These are phyloP conservation scores for Anarrhichthys ocellatus DNA, from an alignment of 2,113 vertebrate genomes.

Conservation along the genomic window DNA sequence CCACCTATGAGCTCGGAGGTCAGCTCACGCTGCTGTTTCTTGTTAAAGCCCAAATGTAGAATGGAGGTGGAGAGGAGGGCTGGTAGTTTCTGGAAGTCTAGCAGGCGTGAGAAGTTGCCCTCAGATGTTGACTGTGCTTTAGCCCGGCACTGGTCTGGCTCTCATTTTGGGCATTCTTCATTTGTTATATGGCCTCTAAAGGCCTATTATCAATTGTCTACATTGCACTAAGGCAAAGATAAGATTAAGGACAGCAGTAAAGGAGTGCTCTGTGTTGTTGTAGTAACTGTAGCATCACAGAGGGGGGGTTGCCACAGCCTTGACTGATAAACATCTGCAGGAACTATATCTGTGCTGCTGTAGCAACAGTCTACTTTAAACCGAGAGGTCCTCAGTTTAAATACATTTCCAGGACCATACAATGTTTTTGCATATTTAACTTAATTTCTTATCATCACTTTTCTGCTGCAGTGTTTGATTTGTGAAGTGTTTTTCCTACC, in stretches of 20 bases:
- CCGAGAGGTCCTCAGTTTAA: background rate
- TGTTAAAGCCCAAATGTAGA: conserved; percentile 59
- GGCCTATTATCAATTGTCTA: conserved; percentile 20
- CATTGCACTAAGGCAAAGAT: conserved; percentile 31
- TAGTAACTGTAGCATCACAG: conserved; percentile 2
- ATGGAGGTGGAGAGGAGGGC: conserved; percentile 6
- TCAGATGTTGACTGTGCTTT: conserved; percentile 28
- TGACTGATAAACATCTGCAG: conserved; percentile 12
- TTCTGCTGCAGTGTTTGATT: background rate
- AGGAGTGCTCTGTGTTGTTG: conserved; percentile 26
- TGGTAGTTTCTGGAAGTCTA: conserved; percentile 26
- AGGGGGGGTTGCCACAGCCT: conserved; percentile 13
- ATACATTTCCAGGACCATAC: background rate
- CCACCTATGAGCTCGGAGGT: conserved; percentile 58
- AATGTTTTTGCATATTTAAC: background rate
- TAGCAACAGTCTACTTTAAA: background rate
- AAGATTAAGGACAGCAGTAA: conserved; percentile 40
- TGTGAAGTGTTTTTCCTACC: background rate
- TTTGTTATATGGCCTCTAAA: conserved; percentile 32
- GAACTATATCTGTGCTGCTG: background rate
- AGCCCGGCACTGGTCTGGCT: conserved; percentile 48
- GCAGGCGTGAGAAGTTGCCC: conserved; percentile 16
- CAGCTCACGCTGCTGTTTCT: conserved; percentile 71
- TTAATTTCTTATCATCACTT: background rate
- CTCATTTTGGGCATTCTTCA: conserved; percentile 43